Percentiles rank a stretch among this genome's conserved stretches.
These are phyloP conservation scores for Cerastis rubricosa DNA, from an alignment of 2,888 invertebrate genomes.

Conservation along the genomic window DNA sequence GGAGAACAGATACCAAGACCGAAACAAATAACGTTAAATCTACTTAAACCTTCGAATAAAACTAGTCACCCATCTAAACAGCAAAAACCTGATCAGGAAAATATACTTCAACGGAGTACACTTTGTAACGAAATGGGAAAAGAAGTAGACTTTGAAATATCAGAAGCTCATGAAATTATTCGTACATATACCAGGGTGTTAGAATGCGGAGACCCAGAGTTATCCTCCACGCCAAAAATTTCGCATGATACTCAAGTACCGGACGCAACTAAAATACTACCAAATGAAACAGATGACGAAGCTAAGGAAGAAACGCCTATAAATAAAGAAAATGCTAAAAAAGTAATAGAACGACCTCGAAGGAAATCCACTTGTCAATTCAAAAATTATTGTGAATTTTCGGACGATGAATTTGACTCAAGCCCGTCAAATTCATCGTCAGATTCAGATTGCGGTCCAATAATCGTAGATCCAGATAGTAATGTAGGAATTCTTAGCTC, in stretches of 20 bases:
- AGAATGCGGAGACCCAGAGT: not conserved
- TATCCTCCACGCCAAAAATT: not conserved
- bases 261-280: not conserved
- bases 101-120: not conserved
- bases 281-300: slow-evolving; percentile 1
- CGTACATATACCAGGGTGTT: not conserved
- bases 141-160: slow-evolving; percentile 4
- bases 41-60: not conserved
- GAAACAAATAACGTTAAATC: not conserved
- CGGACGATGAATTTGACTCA: slow-evolving; percentile 9
- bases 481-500: not conserved
- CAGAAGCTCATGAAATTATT: slow-evolving; percentile 26
- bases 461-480: not conserved
- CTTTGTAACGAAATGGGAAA: not conserved
- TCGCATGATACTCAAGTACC: not conserved
- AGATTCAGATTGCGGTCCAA: slow-evolving; percentile 13
- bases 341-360: not conserved
- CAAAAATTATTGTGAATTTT: slow-evolving; percentile 8
- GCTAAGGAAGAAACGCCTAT: not conserved
- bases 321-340: not conserved
- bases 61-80: not conserved
- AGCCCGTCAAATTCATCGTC: no score
- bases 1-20: not conserved
- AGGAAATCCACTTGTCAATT: slow-evolving; percentile 12
- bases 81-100: not conserved